phyloP scores from a whole-genome alignment of 1,140 invertebrate species.

The Ceratosolen fusciceps region DNA sequence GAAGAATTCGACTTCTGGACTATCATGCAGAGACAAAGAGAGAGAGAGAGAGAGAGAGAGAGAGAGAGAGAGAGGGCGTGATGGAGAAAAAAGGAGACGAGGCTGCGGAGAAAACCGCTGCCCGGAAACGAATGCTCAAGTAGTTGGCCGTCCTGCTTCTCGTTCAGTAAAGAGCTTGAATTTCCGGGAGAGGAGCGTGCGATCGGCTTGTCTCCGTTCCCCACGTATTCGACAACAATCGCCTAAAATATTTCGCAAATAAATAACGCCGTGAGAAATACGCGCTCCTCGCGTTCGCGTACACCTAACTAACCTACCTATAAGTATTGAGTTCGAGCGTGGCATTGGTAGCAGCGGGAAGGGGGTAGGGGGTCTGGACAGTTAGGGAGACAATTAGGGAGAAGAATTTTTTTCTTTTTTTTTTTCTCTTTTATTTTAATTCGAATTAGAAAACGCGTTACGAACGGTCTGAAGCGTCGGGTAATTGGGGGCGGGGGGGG shows the following conservation, averaged over 20 bases:
- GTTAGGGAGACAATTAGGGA: too few species aligned
- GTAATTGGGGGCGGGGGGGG: too few species aligned
- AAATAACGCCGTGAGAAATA: neutral
- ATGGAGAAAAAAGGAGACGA: neutral
- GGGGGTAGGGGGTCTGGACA: too few species aligned
- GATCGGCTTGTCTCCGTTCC: neutral
- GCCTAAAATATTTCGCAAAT: neutral
- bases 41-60: neutral
- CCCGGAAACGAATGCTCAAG: conserved; percentile 33
- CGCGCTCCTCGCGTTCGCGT: neutral
- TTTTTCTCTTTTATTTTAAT: too few species aligned
- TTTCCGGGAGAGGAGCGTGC: conserved; percentile 10
- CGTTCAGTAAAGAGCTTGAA: neutral
- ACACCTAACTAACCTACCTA: too few species aligned
- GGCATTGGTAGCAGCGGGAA: too few species aligned
- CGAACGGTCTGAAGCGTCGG: too few species aligned
- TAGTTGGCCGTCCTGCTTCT: neutral
- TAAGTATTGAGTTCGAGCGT: too few species aligned
- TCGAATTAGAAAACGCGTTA: too few species aligned
- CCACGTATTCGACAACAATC: neutral
- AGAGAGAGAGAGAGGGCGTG: conserved; percentile 2
- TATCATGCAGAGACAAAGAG: neutral
- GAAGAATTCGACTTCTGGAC: neutral
- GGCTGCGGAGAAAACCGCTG: conserved; percentile 10
- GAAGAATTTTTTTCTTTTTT: too few species aligned